A percentile compares a stretch with the other conserved stretches of the same genome.
These are phyloP conservation scores for Hylaeus anthracinus DNA, from an alignment of 1,140 invertebrate species.

Conservation along the genomic window DNA sequence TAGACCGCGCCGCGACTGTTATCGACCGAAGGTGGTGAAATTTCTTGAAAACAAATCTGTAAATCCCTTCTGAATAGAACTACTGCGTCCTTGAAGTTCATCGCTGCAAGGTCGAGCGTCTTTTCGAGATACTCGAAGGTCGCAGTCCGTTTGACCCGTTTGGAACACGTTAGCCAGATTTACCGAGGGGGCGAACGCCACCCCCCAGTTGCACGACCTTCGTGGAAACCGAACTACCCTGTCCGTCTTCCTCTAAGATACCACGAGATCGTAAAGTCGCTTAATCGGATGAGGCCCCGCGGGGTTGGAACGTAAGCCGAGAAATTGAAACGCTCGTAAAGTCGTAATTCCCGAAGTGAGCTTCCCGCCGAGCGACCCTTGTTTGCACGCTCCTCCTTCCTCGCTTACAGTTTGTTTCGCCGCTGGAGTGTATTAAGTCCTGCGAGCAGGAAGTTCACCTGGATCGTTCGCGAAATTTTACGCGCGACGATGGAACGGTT, in stretches of 20 bases:
- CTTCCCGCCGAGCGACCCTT: neutral
- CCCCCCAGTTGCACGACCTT: neutral
- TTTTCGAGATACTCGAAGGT: slow-evolving; percentile 17
- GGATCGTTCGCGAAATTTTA: neutral
- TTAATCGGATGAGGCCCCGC: slow-evolving; percentile 71
- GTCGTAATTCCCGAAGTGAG: slow-evolving; percentile 49
- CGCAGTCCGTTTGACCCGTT: slow-evolving; percentile 28
- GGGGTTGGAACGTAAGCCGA: slow-evolving; percentile 47
- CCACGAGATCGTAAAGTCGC: slow-evolving; percentile 67
- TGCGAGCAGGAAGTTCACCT: neutral
- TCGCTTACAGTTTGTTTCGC: slow-evolving; percentile 8
- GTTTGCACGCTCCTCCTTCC: slow-evolving; percentile 10
- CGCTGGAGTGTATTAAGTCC: neutral
- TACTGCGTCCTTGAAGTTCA: too few species aligned
- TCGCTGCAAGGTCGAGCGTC: too few species aligned
- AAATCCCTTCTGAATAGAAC: too few species aligned
- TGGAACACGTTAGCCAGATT: slow-evolving; percentile 48
- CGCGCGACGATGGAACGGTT: too few species aligned
- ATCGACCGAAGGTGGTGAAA: too few species aligned
- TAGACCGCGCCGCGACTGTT: too few species aligned
- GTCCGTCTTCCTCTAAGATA: slow-evolving; percentile 43
- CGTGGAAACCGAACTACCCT: slow-evolving; percentile 33
- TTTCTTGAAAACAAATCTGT: too few species aligned
- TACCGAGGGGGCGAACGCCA: slow-evolving; percentile 19
- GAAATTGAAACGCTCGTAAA: slow-evolving; percentile 70